Evolutionary conservation across 2,797 vertebrate genomes (phyloP).

Genomic region (Echiichthys vipera): DNA sequence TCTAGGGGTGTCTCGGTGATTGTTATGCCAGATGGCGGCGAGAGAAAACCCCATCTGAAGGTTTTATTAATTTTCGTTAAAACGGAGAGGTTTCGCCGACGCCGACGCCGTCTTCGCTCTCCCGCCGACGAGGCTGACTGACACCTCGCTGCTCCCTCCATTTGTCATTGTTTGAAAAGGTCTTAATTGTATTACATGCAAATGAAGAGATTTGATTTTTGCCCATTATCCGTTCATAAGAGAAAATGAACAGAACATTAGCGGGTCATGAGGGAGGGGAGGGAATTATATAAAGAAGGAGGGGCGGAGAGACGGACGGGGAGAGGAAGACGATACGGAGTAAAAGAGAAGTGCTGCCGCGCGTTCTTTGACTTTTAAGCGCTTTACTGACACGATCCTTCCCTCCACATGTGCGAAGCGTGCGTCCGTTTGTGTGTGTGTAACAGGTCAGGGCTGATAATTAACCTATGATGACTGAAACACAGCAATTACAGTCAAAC

Average conservation of each 20-base stretch:
- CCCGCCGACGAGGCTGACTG: constrained; percentile 92
- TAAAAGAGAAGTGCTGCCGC: constrained; percentile 25
- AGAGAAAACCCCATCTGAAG: constrained; percentile 91
- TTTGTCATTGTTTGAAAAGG: constrained; percentile 97
- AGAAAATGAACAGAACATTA: constrained; percentile 96
- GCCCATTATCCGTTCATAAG: constrained; percentile 98
- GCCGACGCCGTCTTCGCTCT: constrained; percentile 88
- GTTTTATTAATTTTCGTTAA: constrained; percentile 94
- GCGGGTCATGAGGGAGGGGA: constrained; percentile 88
- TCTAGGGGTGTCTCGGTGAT: constrained; percentile 83
- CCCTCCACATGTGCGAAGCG: neutral
- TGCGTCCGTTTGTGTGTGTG: constrained; percentile 29
- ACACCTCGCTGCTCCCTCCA: constrained; percentile 93
- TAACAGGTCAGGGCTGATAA: constrained; percentile 68
- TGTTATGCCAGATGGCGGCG: constrained; percentile 87
- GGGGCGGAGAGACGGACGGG: no score
- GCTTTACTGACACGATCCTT: constrained; percentile 19
- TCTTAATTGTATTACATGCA: constrained; percentile 99
- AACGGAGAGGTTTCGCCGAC: constrained; percentile 88
- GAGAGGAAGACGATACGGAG: constrained; percentile 19
- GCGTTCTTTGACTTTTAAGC: constrained; percentile 25
- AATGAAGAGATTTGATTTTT: constrained; percentile 99
- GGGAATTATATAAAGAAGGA: no score
- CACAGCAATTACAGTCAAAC: constrained; percentile 76
- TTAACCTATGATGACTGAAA: constrained; percentile 79